Percentiles rank a stretch among this genome's conserved stretches.
These are phyloP conservation scores for Odocoileus hemionus DNA, from an alignment of 2,113 vertebrate species.

Conservation along the genomic window DNA sequence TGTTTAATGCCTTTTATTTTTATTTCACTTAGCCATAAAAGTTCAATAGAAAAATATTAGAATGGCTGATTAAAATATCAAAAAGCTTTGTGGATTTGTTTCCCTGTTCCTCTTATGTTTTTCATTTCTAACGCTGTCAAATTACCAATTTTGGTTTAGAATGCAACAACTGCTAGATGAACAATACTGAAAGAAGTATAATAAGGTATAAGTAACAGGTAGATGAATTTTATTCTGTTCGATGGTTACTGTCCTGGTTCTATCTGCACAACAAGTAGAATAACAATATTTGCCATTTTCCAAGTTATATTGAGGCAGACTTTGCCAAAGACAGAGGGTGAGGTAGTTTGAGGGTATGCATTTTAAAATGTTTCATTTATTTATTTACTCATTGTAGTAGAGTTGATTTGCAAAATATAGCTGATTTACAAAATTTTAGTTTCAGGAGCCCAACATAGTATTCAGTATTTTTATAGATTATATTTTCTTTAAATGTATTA, in stretches of 20 bases:
- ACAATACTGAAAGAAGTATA: background rate
- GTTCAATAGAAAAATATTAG: background rate
- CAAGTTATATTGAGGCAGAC: background rate
- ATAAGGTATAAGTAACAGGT: background rate
- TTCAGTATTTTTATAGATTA: background rate
- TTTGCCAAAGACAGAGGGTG: background rate
- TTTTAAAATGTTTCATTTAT: background rate
- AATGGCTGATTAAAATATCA: background rate
- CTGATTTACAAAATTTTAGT: background rate
- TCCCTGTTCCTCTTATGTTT: background rate
- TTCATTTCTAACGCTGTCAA: background rate
- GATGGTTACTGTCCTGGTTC: background rate
- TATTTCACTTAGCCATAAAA: background rate
- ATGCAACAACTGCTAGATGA: background rate
- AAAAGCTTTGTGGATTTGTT: background rate
- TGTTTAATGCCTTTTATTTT: background rate
- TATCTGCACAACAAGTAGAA: background rate
- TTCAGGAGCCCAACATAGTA: background rate
- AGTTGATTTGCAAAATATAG: background rate
- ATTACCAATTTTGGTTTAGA: background rate
- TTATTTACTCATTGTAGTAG: background rate
- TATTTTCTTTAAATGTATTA: background rate
- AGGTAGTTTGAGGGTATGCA: background rate
- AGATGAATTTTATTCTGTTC: background rate
- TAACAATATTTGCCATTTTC: background rate